Percentiles rank a stretch among this genome's conserved stretches.
phyloP scores from a whole-genome alignment of 2,888 invertebrate genomes.

The Thyatira batis region DNA sequence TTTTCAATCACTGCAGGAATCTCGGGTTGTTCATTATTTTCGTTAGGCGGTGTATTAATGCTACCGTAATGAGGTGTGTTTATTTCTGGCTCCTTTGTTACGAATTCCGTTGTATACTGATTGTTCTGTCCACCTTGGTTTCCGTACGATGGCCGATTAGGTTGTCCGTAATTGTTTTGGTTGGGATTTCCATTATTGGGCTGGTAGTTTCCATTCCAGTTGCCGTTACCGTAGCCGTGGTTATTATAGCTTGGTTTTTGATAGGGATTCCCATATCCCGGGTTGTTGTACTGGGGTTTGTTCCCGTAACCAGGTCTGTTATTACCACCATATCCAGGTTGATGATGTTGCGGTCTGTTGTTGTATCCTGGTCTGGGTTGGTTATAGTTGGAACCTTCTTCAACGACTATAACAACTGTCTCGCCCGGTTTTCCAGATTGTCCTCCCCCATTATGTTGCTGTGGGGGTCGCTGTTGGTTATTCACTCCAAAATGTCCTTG shows the following conservation, averaged over 20 bases:
- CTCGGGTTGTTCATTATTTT: constrained; percentile 11
- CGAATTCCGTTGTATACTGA: constrained; percentile 1
- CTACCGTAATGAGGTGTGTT: constrained; percentile 8
- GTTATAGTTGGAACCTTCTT: constrained; percentile 25
- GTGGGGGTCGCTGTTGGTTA: constrained; percentile 12
- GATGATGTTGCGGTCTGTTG: constrained; percentile 14
- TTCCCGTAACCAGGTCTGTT: constrained; percentile 5
- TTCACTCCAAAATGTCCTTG: constrained; percentile 32
- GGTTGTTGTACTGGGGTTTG: constrained; percentile 20
- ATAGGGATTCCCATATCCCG: constrained; percentile 21
- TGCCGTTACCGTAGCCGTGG: constrained; percentile 8
- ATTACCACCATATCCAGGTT: constrained; percentile 22
- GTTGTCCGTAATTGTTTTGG: constrained; percentile 16
- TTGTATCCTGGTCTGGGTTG: constrained; percentile 13
- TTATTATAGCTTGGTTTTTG: constrained; percentile 13
- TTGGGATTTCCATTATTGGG: constrained; percentile 13
- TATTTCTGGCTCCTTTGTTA: neutral
- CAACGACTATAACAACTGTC: constrained; percentile 42
- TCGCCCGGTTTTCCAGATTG: constrained; percentile 30
- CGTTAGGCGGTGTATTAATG: constrained; percentile 14
- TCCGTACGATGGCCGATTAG: constrained; percentile 14
- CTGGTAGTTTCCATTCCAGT: neutral
- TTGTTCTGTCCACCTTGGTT: constrained; percentile 9
- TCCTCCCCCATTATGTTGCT: constrained; percentile 19
- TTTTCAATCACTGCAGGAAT: constrained; percentile 19